Evolutionary conservation across 2,797 vertebrate species (phyloP).

Genomic region (Darevskia nairensis): DNA sequence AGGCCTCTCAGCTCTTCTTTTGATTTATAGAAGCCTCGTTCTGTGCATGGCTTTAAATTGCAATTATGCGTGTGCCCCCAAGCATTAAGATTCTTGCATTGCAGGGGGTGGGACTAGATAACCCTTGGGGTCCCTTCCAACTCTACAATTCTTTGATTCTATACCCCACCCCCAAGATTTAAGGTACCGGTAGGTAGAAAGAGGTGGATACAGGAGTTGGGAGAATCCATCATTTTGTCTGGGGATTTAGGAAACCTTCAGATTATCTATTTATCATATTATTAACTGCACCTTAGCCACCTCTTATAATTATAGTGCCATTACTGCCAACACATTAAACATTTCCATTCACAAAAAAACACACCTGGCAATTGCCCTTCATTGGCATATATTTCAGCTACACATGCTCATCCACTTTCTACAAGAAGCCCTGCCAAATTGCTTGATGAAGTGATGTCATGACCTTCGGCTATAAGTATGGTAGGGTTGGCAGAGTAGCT

Average conservation of each 20-base stretch:
- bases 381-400: not conserved
- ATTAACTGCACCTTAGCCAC: not conserved
- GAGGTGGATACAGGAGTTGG: not conserved
- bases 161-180: too few species aligned
- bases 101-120: too few species aligned
- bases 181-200: too few species aligned
- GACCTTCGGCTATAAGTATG: not conserved
- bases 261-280: not conserved
- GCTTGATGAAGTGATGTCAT: not conserved
- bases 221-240: not conserved
- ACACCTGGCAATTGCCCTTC: not conserved
- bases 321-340: not conserved
- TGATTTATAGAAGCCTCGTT: slow-evolving; percentile 31
- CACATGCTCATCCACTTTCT: not conserved
- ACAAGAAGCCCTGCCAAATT: not conserved
- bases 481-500: not conserved
- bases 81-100: not conserved
- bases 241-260: not conserved
- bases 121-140: too few species aligned
- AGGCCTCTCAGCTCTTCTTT: slow-evolving; percentile 51
- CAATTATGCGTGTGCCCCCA: not conserved
- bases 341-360: not conserved
- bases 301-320: not conserved
- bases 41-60: not conserved
- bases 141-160: too few species aligned